These are phyloP conservation scores for Sebastes miniatus DNA, from an alignment of 2,797 vertebrate species.

Conservation along the genomic window DNA sequence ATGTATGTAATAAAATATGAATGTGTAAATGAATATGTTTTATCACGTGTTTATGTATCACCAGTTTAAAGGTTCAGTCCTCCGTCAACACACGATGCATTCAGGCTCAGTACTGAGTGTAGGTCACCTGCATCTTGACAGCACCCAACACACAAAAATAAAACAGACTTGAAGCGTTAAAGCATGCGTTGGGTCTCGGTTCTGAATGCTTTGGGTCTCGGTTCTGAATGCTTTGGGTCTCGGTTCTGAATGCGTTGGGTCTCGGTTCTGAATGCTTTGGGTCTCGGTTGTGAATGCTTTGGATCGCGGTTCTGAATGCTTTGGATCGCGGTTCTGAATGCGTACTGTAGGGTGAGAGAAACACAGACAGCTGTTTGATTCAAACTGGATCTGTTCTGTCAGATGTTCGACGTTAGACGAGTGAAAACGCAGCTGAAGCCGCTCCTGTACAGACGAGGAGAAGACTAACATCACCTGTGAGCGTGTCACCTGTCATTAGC, in stretches of 20 bases:
- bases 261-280: no score
- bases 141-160: neutral
- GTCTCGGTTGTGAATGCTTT: no score
- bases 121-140: neutral
- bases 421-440: neutral
- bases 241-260: no score
- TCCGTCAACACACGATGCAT: neutral
- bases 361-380: neutral
- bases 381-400: neutral
- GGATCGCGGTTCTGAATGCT: no score
- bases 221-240: no score
- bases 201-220: no score
- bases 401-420: neutral
- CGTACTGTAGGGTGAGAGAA: neutral
- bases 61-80: no score
- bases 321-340: no score
- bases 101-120: neutral
- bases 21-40: neutral
- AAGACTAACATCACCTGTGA: conserved; percentile 38
- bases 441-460: neutral
- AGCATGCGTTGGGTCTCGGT: neutral
- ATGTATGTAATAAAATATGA: no score
- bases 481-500: conserved; percentile 57
- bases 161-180: neutral
- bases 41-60: neutral